Base-by-base conservation (phyloP, 2,113 vertebrate genomes). In the Tetrax tetrax region DNA sequence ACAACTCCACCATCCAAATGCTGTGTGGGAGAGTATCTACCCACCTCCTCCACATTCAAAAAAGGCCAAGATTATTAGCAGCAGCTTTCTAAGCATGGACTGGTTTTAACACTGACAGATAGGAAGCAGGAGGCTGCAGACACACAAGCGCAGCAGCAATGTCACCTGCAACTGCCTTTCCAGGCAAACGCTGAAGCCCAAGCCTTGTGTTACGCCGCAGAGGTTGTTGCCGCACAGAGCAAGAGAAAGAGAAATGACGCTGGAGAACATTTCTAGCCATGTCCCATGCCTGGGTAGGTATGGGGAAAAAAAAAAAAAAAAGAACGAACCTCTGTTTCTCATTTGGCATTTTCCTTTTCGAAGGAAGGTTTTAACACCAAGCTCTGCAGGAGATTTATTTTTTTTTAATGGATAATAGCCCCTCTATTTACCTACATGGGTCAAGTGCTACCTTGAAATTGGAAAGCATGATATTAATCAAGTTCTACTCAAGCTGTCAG, bases 371-470 rank as follows among this genome's bases (percentile, higher is more conserved):
- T 95, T 93, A 93, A 92, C 91, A 95, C 76, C 87, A 14, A 85
- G 92, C 90, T 83, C 93, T 48, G 81, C 90, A 68, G 86, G 77
- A 95, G 89, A 94, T 93, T 95, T 96, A 92, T 90, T 94, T 97
- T 95, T 95, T 97, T 95, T 94, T 80, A 95, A 96, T 75, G 95
- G 38, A 84, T 97, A 94, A 93, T 78, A 93, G 86, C 66, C 87
- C 81, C 41, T 96, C 91, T 96, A 89, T 96, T 97, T 97, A 96
- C 94, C 96, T 95, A 89, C 94, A 51, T 21, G 87, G 93, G 89
- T 96, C 95, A 95, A 96, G 80, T 92, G 86, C 69, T 92, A 96
- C 96, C 95, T 97, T 95, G 81, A 94, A 96, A 96, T 48, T 74
- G 74, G 66, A 96, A 95, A 93, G 91, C 89, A 79, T 77, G 70